These are phyloP conservation scores for Bombus difficillimus DNA, from an alignment of 1,140 invertebrate species.

Conservation along the genomic window DNA sequence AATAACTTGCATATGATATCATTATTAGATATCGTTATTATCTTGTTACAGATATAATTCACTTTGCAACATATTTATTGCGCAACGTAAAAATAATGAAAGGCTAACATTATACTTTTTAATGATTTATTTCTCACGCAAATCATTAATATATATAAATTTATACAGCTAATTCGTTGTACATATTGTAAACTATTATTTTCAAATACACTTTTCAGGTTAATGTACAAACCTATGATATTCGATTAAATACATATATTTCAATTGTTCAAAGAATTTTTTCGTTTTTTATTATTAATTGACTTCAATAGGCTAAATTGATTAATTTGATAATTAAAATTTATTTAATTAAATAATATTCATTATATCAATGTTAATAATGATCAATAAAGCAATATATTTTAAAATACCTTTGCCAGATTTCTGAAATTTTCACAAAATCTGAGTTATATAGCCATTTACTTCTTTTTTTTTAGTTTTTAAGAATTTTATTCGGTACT, in stretches of 20 bases:
- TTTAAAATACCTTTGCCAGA: not conserved
- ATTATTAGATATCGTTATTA: not conserved
- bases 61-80: slow-evolving; percentile 29
- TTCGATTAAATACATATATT: not conserved
- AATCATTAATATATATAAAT: not conserved
- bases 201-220: slow-evolving; percentile 16
- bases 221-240: not conserved
- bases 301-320: not conserved
- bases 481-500: not conserved
- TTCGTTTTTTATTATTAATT: no score
- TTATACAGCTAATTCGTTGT: not conserved
- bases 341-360: not conserved
- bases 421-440: not conserved
- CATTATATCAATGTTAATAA: not conserved
- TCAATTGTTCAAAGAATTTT: not conserved
- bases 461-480: not conserved
- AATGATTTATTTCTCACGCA: not conserved
- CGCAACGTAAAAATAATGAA: slow-evolving; percentile 37
- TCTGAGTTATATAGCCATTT: not conserved
- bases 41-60: not conserved
- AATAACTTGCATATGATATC: not conserved
- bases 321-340: not conserved
- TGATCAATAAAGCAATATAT: slow-evolving; percentile 1
- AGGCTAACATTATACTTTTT: not conserved
- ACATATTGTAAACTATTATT: not conserved